Evolutionary conservation across 2,113 vertebrate species (phyloP).

Genomic region (Cheilinus undulatus): DNA sequence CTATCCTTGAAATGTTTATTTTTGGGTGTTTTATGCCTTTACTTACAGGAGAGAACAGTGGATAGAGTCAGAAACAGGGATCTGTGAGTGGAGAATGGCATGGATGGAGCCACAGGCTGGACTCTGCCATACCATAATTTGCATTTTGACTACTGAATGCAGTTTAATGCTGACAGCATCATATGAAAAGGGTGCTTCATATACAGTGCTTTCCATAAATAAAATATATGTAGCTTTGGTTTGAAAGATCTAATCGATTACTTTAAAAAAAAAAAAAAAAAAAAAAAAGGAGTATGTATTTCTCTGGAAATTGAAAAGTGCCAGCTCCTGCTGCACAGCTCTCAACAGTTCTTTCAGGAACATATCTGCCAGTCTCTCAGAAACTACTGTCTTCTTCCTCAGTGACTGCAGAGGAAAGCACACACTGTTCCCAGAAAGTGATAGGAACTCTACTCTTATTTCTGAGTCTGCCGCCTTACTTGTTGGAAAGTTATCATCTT

Average conservation of each 20-base stretch:
- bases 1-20: too few relatives aligned
- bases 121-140: too few relatives aligned
- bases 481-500: neutral
- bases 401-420: conserved; percentile 2
- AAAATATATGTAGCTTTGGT: neutral
- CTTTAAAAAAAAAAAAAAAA: too few relatives aligned
- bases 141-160: neutral
- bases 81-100: too few relatives aligned
- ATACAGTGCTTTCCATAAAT: too few relatives aligned
- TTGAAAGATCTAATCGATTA: neutral
- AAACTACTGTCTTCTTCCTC: neutral
- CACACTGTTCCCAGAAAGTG: conserved; percentile 2
- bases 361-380: neutral
- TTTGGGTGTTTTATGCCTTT: too few relatives aligned
- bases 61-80: too few relatives aligned
- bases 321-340: conserved; percentile 4
- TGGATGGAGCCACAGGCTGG: too few relatives aligned
- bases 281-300: neutral
- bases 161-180: neutral
- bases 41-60: too few relatives aligned
- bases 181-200: too few relatives aligned
- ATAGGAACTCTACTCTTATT: neutral
- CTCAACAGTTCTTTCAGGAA: neutral
- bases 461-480: neutral
- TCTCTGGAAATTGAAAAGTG: neutral